Conservation (phyloP, 2,888 invertebrate species). For the Calameuta filiformis region DNA sequence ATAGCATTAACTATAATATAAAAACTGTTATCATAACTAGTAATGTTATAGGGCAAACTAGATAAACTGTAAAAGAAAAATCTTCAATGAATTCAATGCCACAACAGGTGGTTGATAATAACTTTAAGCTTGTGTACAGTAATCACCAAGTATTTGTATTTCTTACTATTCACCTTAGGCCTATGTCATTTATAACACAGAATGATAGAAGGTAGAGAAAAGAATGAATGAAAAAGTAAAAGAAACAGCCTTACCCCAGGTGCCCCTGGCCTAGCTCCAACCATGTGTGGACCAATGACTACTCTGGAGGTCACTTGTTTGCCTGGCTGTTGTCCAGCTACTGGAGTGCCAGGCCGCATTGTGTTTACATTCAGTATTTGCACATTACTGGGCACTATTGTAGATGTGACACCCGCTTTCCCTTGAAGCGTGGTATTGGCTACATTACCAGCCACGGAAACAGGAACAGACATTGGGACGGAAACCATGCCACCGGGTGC, state of each 20-base stretch:
- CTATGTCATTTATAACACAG: background rate
- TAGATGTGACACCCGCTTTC: slow-evolving; percentile 67
- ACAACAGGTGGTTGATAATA: background rate
- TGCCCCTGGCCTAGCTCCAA: slow-evolving; percentile 83
- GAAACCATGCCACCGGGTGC: slow-evolving; percentile 63
- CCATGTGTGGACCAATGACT: slow-evolving; percentile 86
- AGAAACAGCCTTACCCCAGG: slow-evolving; percentile 76
- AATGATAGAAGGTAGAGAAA: background rate
- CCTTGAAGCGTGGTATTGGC: slow-evolving; percentile 54
- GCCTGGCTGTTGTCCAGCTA: slow-evolving; percentile 77
- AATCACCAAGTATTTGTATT: background rate
- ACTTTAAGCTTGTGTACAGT: background rate
- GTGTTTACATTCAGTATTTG: slow-evolving; percentile 82
- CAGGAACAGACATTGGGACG: slow-evolving; percentile 63
- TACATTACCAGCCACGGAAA: slow-evolving; percentile 46
- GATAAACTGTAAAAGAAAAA: background rate
- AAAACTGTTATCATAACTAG: background rate
- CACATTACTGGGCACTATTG: slow-evolving; percentile 78
- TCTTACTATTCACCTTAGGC: background rate
- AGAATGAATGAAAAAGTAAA: background rate
- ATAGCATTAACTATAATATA: background rate
- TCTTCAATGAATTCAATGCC: background rate
- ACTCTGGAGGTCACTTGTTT: slow-evolving; percentile 80
- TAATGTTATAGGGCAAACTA: background rate
- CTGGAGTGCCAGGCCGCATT: slow-evolving; percentile 79